Evolutionary conservation across 2,888 invertebrate genomes (phyloP), one percentile per base, ranked within the genome.

Genomic region (Drymonia ruficornis): DNA sequence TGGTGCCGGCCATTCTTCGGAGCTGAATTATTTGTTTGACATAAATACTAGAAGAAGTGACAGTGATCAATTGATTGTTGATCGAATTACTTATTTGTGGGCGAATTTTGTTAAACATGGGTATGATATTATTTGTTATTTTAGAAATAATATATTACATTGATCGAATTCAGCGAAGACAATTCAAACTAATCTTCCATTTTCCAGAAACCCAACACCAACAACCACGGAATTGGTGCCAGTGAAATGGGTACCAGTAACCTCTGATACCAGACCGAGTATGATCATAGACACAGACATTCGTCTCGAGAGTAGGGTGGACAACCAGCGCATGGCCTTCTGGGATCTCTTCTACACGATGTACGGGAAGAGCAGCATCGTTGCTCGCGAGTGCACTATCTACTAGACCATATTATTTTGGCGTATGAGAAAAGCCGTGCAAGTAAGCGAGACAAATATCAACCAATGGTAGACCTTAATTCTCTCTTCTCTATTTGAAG

Each of bases 91-190:
- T 15, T 80, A 78, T 16, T 64, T 91, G 53, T 91, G 91, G 91
- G 63, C 85, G 0, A 91, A 91, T 64, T 91, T 91, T 52, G 79
- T 91, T 3, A 91, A 91, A 80, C 82, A 79, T 60, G 91, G 90
- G 91, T 91, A 23, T 23, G 23, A 4, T 0, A 23, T 6, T 23
- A 70, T 54, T 40, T 11, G 48, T 38, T 38, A 16, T 53, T 49
- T 43, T 15, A 19, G n/a, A 11, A 9, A 8, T 11, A 1, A 9
- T 31, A 3, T 11, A 11, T 11, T n/a, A n/a, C n/a, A n/a, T 23
- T 23, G 4, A 2, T 23, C 23, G 6, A 4, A 23, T 6, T 23
- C 23, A 23, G 23, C 23, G 7, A 23, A 23, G 23, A 23, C 1
- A 0, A 23, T 23, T 23, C 23, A 23, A 2, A 31, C 11, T 31